These are phyloP conservation scores for Solea senegalensis DNA, from an alignment of 2,113 vertebrate species.

Conservation along the genomic window DNA sequence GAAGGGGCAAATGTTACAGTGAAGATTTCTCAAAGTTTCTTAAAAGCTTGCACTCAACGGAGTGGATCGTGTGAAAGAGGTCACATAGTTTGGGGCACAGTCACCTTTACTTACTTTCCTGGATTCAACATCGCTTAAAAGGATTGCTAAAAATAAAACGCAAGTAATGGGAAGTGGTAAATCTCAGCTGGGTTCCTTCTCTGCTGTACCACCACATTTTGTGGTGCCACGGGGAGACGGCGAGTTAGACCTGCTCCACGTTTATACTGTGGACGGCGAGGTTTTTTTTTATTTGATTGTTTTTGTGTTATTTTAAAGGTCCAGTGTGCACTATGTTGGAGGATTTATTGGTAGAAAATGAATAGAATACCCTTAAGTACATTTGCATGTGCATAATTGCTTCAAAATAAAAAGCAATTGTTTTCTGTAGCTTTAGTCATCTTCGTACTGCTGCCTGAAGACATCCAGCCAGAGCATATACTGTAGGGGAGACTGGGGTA, in stretches of 20 bases:
- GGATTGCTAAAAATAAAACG: slow-evolving; percentile 36
- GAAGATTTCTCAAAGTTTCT: neutral
- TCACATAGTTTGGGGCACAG: neutral
- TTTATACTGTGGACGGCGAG: slow-evolving; percentile 24
- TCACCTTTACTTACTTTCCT: slow-evolving; percentile 16
- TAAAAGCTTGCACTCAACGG: slow-evolving; percentile 7
- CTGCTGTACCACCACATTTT: slow-evolving; percentile 28
- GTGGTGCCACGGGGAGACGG: slow-evolving; percentile 28
- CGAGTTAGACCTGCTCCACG: slow-evolving; percentile 32
- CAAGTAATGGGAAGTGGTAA: slow-evolving; percentile 20
- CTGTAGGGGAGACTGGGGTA: no score
- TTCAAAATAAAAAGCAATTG: no score
- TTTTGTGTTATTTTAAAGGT: slow-evolving; percentile 24
- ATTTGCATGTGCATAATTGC: no score
- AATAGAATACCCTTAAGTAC: no score
- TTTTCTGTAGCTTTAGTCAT: no score
- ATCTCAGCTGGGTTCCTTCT: slow-evolving; percentile 32
- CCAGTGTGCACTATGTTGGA: neutral
- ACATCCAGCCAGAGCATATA: no score
- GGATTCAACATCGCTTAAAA: slow-evolving; percentile 22
- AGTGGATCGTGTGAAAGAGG: slow-evolving; percentile 2
- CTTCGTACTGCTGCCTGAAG: no score
- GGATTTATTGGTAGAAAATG: no score
- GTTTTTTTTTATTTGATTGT: slow-evolving; percentile 48
- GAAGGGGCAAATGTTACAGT: neutral